Evolutionary conservation across 2,888 invertebrate genomes (phyloP).

Genomic region (Yponomeuta plumbellus): DNA sequence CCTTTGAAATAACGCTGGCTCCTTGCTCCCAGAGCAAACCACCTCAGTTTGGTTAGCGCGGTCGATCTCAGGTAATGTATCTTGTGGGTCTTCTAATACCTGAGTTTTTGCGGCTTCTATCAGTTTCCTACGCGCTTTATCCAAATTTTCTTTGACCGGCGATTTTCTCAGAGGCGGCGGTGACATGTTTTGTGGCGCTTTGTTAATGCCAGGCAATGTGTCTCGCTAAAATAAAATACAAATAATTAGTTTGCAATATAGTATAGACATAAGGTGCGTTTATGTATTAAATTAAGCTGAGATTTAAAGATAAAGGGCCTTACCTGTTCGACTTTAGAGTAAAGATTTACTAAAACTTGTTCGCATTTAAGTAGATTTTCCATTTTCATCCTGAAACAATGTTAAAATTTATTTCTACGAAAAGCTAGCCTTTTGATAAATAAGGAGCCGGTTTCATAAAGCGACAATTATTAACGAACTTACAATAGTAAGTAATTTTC

Average conservation of each 20-base stretch:
- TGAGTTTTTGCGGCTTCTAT: constrained; percentile 42
- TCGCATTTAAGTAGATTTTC: constrained; percentile 82
- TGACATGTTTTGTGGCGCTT: constrained; percentile 27
- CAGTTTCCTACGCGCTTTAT: constrained; percentile 51
- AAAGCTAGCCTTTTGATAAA: no score
- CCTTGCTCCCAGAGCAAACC: constrained; percentile 54
- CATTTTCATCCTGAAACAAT: constrained; percentile 78
- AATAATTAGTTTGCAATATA: neutral
- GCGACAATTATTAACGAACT: neutral
- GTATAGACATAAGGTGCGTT: no score
- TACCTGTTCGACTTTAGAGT: constrained; percentile 80
- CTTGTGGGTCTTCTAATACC: constrained; percentile 31
- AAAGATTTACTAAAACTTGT: constrained; percentile 80
- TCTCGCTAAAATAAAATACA: constrained; percentile 46
- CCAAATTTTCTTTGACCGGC: constrained; percentile 36
- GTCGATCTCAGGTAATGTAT: constrained; percentile 59
- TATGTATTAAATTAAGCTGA: neutral
- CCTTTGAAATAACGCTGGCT: constrained; percentile 63
- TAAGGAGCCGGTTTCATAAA: neutral
- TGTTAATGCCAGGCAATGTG: constrained; percentile 29
- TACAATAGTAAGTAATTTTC: no score
- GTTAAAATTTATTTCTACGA: constrained; percentile 11
- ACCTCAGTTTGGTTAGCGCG: constrained; percentile 50
- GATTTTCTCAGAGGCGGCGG: constrained; percentile 8
- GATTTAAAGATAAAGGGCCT: constrained; percentile 8